Evolutionary conservation across 2,113 vertebrate genomes (phyloP), one percentile per base, ranked within the genome.

Genomic region (Condylura cristata): DNA sequence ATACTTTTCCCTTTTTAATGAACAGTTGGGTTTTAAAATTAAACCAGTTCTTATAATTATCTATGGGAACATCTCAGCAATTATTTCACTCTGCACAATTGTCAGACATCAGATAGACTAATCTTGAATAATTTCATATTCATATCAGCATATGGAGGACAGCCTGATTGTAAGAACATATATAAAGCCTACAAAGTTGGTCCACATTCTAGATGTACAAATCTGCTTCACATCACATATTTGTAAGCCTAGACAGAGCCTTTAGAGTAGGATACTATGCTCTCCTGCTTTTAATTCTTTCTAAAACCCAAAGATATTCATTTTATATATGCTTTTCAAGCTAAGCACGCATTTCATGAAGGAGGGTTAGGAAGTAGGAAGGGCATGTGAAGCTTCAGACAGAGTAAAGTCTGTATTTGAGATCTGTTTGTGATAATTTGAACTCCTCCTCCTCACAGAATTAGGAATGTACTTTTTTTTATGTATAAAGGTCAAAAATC

Each of bases 261-360:
- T 94, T 85, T 84, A 72, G 30, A 68, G 34, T 17, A 30, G 92
- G 60, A 66, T 81, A 76, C 34, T 14, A 91, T 63, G 79, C 16
- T 75, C 24, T 75, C 41, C 37, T 95, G 70, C 48, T 41, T 93
- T 90, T 87, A 93, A 84, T 89, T 95, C 75, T 74, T 84, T 86
- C 65, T 51, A 70, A 94, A 60, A 22, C 44, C 34, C 89, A 81
- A 66, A 78, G 48, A 44, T 74, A 53, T 91, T 84, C 93, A 94
- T 58, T 80, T 60, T 78, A 75, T 81, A 79, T 46, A 44, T 87
- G 22, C 17, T 85, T 93, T 95, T 94, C 34, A 95, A 86, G 22
- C 9, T 46, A 84, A 84, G 24, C 39, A 41, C 85, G 10, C 60
- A 80, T 66, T 93, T 93, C 26, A 85, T 44, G 83, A 37, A 70